A percentile compares a stretch with the other conserved stretches of the same genome.
phyloP scores from a whole-genome alignment of 2,888 invertebrate genomes.

The Malthinus flaveolus region DNA sequence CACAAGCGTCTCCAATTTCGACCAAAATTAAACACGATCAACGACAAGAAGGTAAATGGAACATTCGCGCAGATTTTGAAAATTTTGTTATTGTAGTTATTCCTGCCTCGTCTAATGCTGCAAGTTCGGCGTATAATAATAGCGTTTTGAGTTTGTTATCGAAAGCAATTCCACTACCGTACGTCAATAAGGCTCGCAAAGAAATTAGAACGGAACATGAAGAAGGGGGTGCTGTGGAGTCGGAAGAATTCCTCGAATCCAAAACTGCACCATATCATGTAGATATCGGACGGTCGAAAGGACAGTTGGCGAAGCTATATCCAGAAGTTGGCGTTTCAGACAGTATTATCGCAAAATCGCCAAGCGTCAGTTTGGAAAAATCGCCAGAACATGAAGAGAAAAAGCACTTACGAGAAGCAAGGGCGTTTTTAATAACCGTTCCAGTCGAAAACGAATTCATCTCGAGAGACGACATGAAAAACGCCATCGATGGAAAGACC shows the following conservation, averaged over 20 bases:
- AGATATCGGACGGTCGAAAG: constrained; percentile 57
- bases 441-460: constrained; percentile 38
- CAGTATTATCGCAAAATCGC: constrained; percentile 41
- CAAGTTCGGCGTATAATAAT: constrained; percentile 8
- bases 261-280: constrained; percentile 69
- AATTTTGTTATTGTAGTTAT: constrained; percentile 74
- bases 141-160: constrained; percentile 46
- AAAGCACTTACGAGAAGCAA: constrained; percentile 30
- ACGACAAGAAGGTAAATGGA: constrained; percentile 74
- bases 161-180: constrained; percentile 40
- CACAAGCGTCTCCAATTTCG: constrained; percentile 15
- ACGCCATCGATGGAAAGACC: constrained; percentile 1
- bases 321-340: constrained; percentile 16
- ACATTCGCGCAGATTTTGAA: constrained; percentile 73
- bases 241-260: constrained; percentile 67
- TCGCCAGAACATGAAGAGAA: neutral
- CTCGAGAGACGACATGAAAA: constrained; percentile 5
- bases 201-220: constrained; percentile 38
- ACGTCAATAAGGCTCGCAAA: constrained; percentile 30
- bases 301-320: constrained; percentile 39
- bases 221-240: constrained; percentile 32
- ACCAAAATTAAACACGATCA: constrained; percentile 62
- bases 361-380: constrained; percentile 40
- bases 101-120: constrained; percentile 41
- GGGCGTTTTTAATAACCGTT: constrained; percentile 43